phyloP scores from a whole-genome alignment of 2,797 vertebrate species.

The Syndactyla subalaris region DNA sequence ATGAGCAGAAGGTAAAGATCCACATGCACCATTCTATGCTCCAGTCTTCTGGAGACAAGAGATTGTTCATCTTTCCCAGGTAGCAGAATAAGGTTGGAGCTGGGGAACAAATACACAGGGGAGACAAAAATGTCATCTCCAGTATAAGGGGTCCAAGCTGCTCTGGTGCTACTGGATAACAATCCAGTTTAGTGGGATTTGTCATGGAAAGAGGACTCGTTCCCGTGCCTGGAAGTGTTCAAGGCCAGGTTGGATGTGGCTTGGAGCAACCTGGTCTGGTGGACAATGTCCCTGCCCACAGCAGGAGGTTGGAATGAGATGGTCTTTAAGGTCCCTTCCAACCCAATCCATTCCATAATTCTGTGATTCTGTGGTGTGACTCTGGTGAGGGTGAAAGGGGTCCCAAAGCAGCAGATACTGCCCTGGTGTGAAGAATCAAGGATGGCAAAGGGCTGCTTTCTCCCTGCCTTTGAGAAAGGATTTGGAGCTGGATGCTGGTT shows the following conservation, averaged over 20 bases:
- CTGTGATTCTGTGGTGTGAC: neutral
- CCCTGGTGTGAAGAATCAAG: neutral
- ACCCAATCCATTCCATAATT: neutral
- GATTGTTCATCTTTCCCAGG: neutral
- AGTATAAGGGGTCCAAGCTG: rapidly evolving
- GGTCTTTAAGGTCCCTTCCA: neutral
- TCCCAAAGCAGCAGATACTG: neutral
- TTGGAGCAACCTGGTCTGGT: rapidly evolving
- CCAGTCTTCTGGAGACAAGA: neutral
- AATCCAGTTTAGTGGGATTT: neutral
- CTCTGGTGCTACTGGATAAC: neutral
- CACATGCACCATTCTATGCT: neutral
- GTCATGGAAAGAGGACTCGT: neutral
- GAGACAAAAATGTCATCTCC: neutral
- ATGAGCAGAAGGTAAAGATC: neutral
- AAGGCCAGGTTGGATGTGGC: rapidly evolving
- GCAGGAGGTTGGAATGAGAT: neutral
- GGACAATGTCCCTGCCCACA: neutral
- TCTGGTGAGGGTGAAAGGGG: neutral
- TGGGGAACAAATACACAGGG: rapidly evolving
- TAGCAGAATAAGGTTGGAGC: neutral
- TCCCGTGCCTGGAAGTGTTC: neutral
- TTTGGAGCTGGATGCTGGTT: neutral
- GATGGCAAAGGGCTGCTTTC: neutral
- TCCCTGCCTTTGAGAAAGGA: neutral